Evolutionary conservation across 2,888 invertebrate genomes (phyloP).

Genomic region (Hemistola chrysoprasaria): DNA sequence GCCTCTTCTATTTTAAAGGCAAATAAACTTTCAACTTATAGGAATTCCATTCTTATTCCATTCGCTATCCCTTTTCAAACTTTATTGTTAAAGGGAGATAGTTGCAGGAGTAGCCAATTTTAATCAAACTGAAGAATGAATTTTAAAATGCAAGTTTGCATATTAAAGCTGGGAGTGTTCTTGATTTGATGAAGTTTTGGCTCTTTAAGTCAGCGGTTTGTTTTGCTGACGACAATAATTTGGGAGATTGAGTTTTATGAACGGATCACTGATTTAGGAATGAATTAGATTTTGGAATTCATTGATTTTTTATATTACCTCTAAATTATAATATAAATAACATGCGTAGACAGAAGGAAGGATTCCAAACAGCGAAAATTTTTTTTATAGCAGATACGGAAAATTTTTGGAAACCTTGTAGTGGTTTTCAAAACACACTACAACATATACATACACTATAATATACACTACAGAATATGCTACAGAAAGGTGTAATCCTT

Average conservation of each 20-base stretch:
- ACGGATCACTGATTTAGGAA: neutral
- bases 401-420: too few relatives aligned
- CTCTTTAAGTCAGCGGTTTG: constrained; percentile 22
- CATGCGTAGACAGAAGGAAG: too few relatives aligned
- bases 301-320: too few relatives aligned
- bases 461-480: too few relatives aligned
- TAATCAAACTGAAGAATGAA: constrained; percentile 30
- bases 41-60: constrained; percentile 16
- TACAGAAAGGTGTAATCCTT: too few relatives aligned
- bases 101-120: constrained; percentile 24
- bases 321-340: too few relatives aligned
- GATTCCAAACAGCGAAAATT: too few relatives aligned
- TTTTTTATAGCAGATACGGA: too few relatives aligned
- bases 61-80: constrained; percentile 2
- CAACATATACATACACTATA: too few relatives aligned
- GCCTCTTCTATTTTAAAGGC: constrained; percentile 29
- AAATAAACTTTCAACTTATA: constrained; percentile 29
- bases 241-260: constrained; percentile 2
- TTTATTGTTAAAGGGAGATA: constrained; percentile 6
- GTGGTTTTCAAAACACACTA: too few relatives aligned
- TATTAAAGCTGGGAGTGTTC: constrained; percentile 15
- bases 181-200: constrained; percentile 27
- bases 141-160: constrained; percentile 32
- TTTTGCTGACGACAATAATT: constrained; percentile 17
- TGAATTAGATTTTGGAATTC: too few relatives aligned